Conservation (phyloP, 2,888 invertebrate species). For the Melanophora roralis region DNA sequence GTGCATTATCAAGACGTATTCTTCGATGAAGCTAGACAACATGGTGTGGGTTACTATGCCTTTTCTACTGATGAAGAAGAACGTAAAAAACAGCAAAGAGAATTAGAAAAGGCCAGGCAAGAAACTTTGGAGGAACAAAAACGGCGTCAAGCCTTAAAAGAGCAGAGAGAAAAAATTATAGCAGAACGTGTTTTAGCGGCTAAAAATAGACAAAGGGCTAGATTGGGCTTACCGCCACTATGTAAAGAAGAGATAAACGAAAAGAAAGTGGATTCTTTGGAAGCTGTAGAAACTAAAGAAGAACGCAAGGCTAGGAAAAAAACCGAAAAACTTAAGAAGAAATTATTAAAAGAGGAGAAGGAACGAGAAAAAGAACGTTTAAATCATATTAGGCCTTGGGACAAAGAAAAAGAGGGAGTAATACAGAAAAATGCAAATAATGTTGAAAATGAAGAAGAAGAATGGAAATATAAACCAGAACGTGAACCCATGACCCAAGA, state of each 20-base stretch:
- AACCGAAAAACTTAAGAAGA: conserved; percentile 67
- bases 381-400: conserved; percentile 82
- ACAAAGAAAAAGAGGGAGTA: conserved; percentile 80
- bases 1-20: conserved; percentile 95
- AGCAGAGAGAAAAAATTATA: conserved; percentile 82
- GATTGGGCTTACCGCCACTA: conserved; percentile 85
- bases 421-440: not conserved
- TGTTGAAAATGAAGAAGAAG: conserved; percentile 21
- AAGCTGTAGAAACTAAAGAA: conserved; percentile 62
- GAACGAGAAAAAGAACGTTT: conserved; percentile 76
- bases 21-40: conserved; percentile 93
- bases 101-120: conserved; percentile 83
- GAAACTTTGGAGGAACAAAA: conserved; percentile 84
- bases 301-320: conserved; percentile 72
- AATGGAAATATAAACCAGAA: conserved; percentile 75
- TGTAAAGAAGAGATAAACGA: conserved; percentile 77
- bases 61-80: conserved; percentile 91
- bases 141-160: conserved; percentile 81
- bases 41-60: conserved; percentile 94
- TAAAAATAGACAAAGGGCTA: conserved; percentile 83
- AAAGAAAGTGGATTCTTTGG: conserved; percentile 46
- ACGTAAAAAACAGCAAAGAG: conserved; percentile 88
- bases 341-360: conserved; percentile 71
- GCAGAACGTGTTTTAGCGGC: conserved; percentile 85
- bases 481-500: conserved; percentile 75